Evolutionary conservation across 1,140 invertebrate species (phyloP), one percentile per base, ranked within the genome.

Genomic region (Linepithema humile): DNA sequence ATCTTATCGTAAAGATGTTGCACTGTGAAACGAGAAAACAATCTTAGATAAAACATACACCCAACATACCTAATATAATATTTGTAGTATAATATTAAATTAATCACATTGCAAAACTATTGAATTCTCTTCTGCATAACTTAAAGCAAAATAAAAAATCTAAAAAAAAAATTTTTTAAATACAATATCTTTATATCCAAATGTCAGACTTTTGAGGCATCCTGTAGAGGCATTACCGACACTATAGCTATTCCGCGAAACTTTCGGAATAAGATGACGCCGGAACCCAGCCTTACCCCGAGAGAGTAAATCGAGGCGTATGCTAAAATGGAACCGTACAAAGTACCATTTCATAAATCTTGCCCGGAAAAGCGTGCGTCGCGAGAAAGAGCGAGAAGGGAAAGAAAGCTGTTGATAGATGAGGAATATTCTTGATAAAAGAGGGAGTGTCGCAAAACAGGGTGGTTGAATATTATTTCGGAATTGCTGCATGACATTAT

Each of bases 331-430:
- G 91, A 91, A 93, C 88, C 90, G 90, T 93, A 91, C 90, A 92
- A 93, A 93, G 91, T 91, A 91, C 90, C 91, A 88, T 91, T 92
- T 92, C 91, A 93, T 93, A 92, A 93, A 93, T 93, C 91, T 92
- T 93, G 85, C 72, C 82, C 88, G 86, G 89, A 89, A 91, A 92
- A 91, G 89, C 89, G 85, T 72, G 82, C 83, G 87, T 86, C 85
- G 74, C 74, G 59, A 55, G 83, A 59, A 57, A 55, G 74, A 29
- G 72, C 87, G 85, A 72, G 84, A 57, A 86, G 86, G 90, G 88
- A 88, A 92, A 91, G 91, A 91, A 91, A 92, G 92, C 90, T 91
- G 91, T 91, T 92, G 91, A 93, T 92, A 92, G 91, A 93, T 91
- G 91, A 93, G 88, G 57, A 88, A 78, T 85, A 82, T 75, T 72